phyloP scores from a whole-genome alignment of 2,113 vertebrate genomes.

The Chaetorhynchus papuensis region DNA sequence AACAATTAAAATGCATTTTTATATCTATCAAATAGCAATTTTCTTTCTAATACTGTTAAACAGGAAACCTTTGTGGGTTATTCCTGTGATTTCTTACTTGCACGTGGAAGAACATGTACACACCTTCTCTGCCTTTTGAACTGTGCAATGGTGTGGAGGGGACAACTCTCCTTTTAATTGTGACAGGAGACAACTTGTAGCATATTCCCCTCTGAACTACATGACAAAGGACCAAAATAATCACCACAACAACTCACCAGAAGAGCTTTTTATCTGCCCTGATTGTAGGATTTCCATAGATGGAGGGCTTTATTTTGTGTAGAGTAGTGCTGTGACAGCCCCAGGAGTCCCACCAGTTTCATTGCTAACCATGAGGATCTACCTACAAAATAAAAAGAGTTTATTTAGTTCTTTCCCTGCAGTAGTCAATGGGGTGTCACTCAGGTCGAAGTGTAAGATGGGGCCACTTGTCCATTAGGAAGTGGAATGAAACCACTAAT shows the following conservation, averaged over 20 bases:
- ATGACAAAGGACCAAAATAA: not conserved
- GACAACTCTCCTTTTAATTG: not conserved
- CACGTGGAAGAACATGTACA: not conserved
- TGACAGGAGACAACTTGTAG: not conserved
- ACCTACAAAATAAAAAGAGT: not conserved
- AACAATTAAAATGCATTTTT: not conserved
- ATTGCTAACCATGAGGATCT: not conserved
- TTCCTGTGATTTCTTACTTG: not conserved
- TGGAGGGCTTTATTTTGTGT: not conserved
- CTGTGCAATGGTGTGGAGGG: not conserved
- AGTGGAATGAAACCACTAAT: slow-evolving; percentile 52
- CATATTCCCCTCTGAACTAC: not conserved
- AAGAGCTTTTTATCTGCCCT: not conserved
- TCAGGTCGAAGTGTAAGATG: slow-evolving; percentile 47
- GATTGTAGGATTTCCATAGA: not conserved
- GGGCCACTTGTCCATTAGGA: slow-evolving; percentile 54
- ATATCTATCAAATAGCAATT: not conserved
- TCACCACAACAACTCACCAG: not conserved
- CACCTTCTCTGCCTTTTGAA: not conserved
- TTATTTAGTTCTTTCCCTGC: slow-evolving; percentile 5
- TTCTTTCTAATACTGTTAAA: not conserved
- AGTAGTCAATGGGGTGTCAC: slow-evolving; percentile 4
- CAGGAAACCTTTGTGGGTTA: not conserved
- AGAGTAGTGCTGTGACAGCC: not conserved
- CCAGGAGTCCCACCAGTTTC: not conserved